These are phyloP conservation scores for Drosophila neocordata DNA, from an alignment of 1,140 invertebrate genomes.

Conservation along the genomic window DNA sequence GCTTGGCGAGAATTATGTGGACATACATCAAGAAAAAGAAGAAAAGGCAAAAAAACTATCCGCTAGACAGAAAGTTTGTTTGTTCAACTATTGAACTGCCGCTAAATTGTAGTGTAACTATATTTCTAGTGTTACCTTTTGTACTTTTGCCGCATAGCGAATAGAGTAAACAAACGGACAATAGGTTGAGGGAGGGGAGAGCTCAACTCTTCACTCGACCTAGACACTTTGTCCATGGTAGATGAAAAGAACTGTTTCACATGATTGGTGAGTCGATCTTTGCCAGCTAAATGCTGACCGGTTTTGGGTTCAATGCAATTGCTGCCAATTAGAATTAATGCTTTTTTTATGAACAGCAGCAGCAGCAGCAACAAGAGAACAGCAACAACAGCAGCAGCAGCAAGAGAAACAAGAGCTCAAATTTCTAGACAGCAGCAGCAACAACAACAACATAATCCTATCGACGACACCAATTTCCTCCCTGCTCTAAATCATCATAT, in stretches of 20 bases:
- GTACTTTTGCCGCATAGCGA: conserved; percentile 65
- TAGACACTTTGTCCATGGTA: background rate
- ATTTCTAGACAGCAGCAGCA: conserved; percentile 60
- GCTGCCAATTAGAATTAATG: conserved; percentile 77
- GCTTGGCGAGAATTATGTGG: conserved; percentile 57
- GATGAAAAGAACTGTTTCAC: background rate
- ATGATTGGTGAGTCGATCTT: conserved; percentile 14
- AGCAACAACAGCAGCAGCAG: conserved; percentile 1
- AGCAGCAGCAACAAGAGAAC: conserved; percentile 29
- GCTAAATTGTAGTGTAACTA: conserved; percentile 78
- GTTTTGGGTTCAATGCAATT: conserved; percentile 61
- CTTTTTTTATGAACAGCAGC: conserved; percentile 68
- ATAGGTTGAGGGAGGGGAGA: background rate
- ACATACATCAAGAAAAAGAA: conserved; percentile 37
- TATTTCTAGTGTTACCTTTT: conserved; percentile 70
- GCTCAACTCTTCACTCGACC: conserved; percentile 1
- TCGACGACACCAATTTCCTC: conserved; percentile 52
- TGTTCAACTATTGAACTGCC: conserved; percentile 71
- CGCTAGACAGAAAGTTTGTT: conserved; percentile 64
- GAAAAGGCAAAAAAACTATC: background rate
- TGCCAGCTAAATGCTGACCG: conserved; percentile 46
- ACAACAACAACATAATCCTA: conserved; percentile 3
- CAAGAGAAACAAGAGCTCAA: conserved; percentile 51
- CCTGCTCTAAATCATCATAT: conserved; percentile 74
- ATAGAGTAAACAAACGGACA: conserved; percentile 44